Conservation (phyloP, 2,113 vertebrate genomes). For the Cavia aperea region DNA sequence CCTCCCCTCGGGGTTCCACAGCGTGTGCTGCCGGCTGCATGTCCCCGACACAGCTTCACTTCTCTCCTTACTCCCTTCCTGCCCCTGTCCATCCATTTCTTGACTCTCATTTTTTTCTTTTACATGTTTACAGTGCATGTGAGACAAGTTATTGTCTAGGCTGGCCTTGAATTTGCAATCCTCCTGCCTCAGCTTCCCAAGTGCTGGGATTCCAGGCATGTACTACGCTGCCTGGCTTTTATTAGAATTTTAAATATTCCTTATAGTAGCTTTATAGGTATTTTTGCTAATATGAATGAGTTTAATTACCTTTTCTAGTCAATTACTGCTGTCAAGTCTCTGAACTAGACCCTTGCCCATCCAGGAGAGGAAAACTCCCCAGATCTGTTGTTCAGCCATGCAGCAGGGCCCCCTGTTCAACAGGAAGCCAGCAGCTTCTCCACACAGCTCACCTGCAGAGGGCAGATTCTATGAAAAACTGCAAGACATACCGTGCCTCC, state of each 20-base stretch:
- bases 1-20: background rate
- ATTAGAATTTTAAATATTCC: constrained; percentile 7
- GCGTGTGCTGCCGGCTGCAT: accelerated
- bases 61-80: background rate
- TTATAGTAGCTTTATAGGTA: background rate
- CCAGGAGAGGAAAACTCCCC: too few species aligned
- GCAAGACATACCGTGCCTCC: too few species aligned
- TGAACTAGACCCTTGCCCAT: too few species aligned
- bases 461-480: too few species aligned
- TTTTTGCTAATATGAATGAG: background rate
- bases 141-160: background rate
- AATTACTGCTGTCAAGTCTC: background rate
- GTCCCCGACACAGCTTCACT: background rate
- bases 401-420: too few species aligned
- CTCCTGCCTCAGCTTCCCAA: background rate
- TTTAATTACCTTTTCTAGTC: background rate
- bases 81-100: background rate
- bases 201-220: background rate
- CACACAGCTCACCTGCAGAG: too few species aligned
- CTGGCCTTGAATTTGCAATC: background rate
- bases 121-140: background rate
- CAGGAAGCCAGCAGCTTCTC: too few species aligned
- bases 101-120: background rate
- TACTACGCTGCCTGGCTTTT: background rate
- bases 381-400: too few species aligned